Conservation (phyloP, 1,140 invertebrate genomes). For the Leptonema lineaticorne region DNA sequence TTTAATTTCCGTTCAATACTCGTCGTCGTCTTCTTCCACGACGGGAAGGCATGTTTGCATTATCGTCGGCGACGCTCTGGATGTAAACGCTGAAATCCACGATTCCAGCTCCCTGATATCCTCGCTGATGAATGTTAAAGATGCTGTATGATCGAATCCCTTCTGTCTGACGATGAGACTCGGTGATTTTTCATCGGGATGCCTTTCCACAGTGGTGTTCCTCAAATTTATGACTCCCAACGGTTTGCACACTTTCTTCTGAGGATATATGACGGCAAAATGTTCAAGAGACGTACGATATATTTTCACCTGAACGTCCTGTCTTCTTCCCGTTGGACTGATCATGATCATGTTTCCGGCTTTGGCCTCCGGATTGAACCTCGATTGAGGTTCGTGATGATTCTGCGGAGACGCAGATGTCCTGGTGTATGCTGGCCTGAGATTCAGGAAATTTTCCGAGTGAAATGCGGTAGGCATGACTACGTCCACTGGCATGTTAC, state of each 20-base stretch:
- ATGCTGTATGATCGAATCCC: conserved; percentile 62
- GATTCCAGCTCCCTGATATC: conserved; percentile 61
- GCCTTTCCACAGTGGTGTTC: conserved; percentile 60
- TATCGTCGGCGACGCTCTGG: conserved; percentile 53
- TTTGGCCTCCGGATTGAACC: conserved; percentile 63
- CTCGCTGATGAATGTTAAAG: conserved; percentile 61
- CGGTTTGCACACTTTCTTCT: conserved; percentile 64
- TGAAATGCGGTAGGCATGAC: conserved; percentile 39
- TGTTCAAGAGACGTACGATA: conserved; percentile 67
- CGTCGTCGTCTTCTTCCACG: conserved; percentile 65
- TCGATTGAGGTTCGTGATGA: conserved; percentile 45
- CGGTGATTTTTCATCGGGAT: conserved; percentile 49
- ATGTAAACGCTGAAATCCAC: conserved; percentile 64
- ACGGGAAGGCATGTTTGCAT: conserved; percentile 63
- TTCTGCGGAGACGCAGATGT: conserved; percentile 45
- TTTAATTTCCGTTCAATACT: too few relatives aligned
- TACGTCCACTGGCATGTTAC: conserved; percentile 37
- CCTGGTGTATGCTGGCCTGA: conserved; percentile 42
- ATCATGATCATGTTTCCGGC: conserved; percentile 63
- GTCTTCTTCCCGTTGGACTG: conserved; percentile 59
- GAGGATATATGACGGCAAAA: conserved; percentile 67
- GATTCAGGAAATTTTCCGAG: conserved; percentile 36
- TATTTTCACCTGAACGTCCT: conserved; percentile 64
- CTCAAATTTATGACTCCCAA: conserved; percentile 64
- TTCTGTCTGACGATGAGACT: conserved; percentile 63